Base-by-base conservation (phyloP, 2,888 invertebrate genomes). In the Thera britannica region DNA sequence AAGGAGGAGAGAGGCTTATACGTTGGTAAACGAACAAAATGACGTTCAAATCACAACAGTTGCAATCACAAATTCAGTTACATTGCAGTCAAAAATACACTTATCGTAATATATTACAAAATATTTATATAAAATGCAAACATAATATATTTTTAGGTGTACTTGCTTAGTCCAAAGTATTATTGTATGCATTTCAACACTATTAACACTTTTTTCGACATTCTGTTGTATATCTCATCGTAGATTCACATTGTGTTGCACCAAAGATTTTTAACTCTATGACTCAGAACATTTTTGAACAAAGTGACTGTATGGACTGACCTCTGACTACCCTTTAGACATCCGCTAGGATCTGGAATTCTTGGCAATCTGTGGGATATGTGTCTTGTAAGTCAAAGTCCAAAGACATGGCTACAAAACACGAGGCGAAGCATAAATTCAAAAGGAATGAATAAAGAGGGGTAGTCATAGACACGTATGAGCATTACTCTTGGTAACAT, bases 81-180 rank as follows among this genome's bases (percentile, higher is more conserved):
- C 11, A 48, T 55, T 57, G 52, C 61, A 52, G 66, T 58, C 67
- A 67, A 57, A 71, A 64, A 67, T 69, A 65, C 61, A 66, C 61
- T 65, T 63, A 35, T 36, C 52, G 9, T 9, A 46, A 35, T 60
- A 52, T 8, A 56, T 57, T 56, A 8, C 34, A 57, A 49, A 23
- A 34, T 56, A 60, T 48, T 8, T 34, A 58, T 59, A 63, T 38
- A 44, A 58, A 48, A 62, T 9, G 34, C 34, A 55, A 54, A 65
- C 48, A 69, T 67, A 63, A 46, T 72, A 60, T 51, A 62, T 65
- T 62, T 54, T 59, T 58, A 64, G 60, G 64, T 66, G 56, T 68
- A 68, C 65, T 67, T 71, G 67, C 67, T 65, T 71, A 56, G 54
- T 70, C 61, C 58, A 68, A 70, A 72, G 68, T 73, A 73, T 73